Evolutionary conservation across 1,140 invertebrate genomes (phyloP).

Genomic region (Gyrodactylus salaris): DNA sequence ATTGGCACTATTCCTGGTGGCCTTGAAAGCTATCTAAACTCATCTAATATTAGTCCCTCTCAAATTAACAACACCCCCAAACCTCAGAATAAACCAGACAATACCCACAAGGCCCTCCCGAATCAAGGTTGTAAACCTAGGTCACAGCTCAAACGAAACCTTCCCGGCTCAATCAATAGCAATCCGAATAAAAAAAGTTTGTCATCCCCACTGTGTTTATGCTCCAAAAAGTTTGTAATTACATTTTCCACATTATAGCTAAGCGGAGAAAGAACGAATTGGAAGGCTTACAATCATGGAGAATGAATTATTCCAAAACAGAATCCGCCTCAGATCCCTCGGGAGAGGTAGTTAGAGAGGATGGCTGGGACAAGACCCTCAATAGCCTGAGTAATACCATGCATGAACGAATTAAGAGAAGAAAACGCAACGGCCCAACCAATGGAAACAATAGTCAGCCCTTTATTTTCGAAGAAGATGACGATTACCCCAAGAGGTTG

Average conservation of each 20-base stretch:
- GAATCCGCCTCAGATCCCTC: neutral
- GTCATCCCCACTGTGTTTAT: neutral
- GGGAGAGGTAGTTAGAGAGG: neutral
- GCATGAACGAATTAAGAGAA: neutral
- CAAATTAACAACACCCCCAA: neutral
- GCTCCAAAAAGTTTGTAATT: neutral
- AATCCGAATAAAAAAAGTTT: neutral
- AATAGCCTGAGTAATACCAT: neutral
- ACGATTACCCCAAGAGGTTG: neutral
- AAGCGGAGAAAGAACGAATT: conserved; percentile 3
- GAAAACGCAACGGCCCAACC: neutral
- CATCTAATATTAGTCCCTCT: neutral
- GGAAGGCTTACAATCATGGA: conserved; percentile 1
- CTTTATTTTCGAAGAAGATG: neutral
- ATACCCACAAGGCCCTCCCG: neutral
- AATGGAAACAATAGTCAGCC: neutral
- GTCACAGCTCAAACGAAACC: neutral
- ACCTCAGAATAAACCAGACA: neutral
- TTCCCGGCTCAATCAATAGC: neutral
- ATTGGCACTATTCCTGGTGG: neutral
- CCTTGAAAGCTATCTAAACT: neutral
- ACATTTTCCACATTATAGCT: neutral
- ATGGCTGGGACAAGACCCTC: conserved; percentile 1
- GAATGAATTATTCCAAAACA: neutral
- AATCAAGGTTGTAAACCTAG: neutral